Conservation (phyloP, 2,113 vertebrate species). For the Chamaea fasciata region DNA sequence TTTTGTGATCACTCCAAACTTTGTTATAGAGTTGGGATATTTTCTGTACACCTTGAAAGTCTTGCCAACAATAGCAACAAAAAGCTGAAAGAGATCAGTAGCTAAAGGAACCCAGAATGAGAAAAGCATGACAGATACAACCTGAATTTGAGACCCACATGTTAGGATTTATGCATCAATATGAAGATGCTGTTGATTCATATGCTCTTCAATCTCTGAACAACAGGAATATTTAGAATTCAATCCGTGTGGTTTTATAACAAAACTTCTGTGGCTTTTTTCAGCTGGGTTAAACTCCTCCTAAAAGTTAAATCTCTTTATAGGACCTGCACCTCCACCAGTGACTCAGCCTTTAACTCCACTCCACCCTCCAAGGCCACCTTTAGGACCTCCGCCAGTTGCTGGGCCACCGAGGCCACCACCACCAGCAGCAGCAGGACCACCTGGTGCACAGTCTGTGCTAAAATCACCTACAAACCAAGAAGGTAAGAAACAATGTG, state of each 20-base stretch:
- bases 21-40: not conserved
- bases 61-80: not conserved
- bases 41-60: not conserved
- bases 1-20: not conserved
- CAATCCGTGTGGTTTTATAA: not conserved
- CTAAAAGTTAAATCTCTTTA: constrained; percentile 30
- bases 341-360: constrained; percentile 74
- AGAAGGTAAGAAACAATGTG: constrained; percentile 74
- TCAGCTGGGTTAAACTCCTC: not conserved
- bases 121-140: not conserved
- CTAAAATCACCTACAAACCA: constrained; percentile 60
- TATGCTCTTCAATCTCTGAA: not conserved
- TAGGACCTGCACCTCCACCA: constrained; percentile 73
- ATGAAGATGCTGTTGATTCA: too few species aligned
- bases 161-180: not conserved
- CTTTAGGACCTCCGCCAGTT: constrained; percentile 71
- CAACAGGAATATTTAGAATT: not conserved
- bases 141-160: not conserved
- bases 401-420: constrained; percentile 67
- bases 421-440: constrained; percentile 49
- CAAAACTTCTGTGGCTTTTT: not conserved
- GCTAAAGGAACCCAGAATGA: not conserved
- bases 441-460: constrained; percentile 50
- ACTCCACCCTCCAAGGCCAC: constrained; percentile 73
- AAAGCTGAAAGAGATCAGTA: not conserved